Evolutionary conservation across 2,888 invertebrate species (phyloP).

Genomic region (Callimorpha dominula): DNA sequence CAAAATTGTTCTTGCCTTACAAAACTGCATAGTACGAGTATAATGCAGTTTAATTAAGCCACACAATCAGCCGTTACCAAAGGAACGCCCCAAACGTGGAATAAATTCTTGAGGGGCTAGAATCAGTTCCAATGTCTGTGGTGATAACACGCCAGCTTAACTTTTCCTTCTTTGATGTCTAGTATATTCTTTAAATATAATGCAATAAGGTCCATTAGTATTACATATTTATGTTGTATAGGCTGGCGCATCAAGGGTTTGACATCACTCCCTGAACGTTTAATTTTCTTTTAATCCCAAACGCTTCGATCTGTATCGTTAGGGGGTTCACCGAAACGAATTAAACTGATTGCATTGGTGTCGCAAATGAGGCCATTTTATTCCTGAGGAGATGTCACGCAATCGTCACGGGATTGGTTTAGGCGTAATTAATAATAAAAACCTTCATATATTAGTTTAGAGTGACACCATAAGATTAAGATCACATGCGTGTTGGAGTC

Average conservation of each 20-base stretch:
- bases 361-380: slow-evolving; percentile 85
- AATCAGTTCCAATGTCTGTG: slow-evolving; percentile 72
- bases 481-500: too few relatives aligned
- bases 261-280: slow-evolving; percentile 79
- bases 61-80: slow-evolving; percentile 83
- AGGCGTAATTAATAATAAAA: slow-evolving; percentile 62
- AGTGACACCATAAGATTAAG: too few relatives aligned
- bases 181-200: slow-evolving; percentile 46
- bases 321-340: slow-evolving; percentile 83
- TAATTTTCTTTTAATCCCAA: slow-evolving; percentile 86
- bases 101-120: slow-evolving; percentile 80
- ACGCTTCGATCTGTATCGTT: slow-evolving; percentile 81
- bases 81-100: slow-evolving; percentile 83
- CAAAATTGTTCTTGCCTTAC: slow-evolving; percentile 40
- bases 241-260: slow-evolving; percentile 68
- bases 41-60: slow-evolving; percentile 84
- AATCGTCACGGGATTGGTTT: slow-evolving; percentile 63
- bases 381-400: slow-evolving; percentile 72
- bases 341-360: slow-evolving; percentile 85
- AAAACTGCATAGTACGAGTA: slow-evolving; percentile 71
- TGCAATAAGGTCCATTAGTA: slow-evolving; percentile 36
- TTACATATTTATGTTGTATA: slow-evolving; percentile 28
- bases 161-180: slow-evolving; percentile 6
- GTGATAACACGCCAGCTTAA: slow-evolving; percentile 60
- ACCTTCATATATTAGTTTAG: too few relatives aligned